Evolutionary conservation across 2,113 vertebrate genomes (phyloP).

Genomic region (Gasterosteus nipponicus): DNA sequence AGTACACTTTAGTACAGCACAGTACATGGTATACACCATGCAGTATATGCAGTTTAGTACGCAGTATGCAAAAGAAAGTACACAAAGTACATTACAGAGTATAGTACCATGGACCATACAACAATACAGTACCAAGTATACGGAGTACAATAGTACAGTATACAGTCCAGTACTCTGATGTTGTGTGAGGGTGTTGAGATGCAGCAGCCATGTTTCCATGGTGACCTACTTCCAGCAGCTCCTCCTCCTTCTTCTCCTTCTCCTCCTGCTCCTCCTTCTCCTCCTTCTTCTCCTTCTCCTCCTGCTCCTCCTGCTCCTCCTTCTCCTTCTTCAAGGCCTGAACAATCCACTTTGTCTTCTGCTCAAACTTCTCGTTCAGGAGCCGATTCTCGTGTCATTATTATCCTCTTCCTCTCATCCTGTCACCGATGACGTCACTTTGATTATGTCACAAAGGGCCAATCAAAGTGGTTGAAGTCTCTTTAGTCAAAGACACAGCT

Average conservation of each 20-base stretch:
- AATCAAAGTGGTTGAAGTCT: too few relatives aligned
- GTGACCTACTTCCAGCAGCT: background rate
- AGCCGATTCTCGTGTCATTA: background rate
- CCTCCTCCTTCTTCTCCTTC: background rate
- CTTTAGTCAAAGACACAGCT: too few relatives aligned
- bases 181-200: background rate
- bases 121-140: background rate
- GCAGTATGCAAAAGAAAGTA: background rate
- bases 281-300: too few relatives aligned
- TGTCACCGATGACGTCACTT: too few relatives aligned
- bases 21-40: too few relatives aligned
- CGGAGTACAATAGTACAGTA: background rate
- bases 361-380: background rate
- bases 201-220: conserved; percentile 1
- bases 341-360: background rate
- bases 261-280: background rate
- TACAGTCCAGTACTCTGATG: too few relatives aligned
- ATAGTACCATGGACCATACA: background rate
- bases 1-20: too few relatives aligned
- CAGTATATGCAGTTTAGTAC: too few relatives aligned
- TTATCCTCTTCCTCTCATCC: too few relatives aligned
- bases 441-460: too few relatives aligned
- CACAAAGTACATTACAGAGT: background rate
- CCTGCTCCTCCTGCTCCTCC: background rate
- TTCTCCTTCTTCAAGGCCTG: background rate